Evolutionary conservation across 2,113 vertebrate genomes (phyloP).

Genomic region (Triplophysa siluroides): DNA sequence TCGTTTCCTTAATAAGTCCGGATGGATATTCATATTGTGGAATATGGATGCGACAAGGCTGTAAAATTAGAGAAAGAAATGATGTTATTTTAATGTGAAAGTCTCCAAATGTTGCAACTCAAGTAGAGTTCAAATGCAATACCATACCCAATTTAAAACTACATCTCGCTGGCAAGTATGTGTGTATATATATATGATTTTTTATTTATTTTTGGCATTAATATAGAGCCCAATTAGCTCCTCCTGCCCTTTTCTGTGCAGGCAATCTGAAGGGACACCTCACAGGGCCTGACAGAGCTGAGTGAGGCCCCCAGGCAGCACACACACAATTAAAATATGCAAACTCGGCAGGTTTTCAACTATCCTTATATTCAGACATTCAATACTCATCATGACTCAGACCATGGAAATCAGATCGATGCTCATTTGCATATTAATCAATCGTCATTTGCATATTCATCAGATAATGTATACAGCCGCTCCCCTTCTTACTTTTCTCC

Average conservation of each 20-base stretch:
- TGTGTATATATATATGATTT: slow-evolving; percentile 18
- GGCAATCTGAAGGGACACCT: slow-evolving; percentile 51
- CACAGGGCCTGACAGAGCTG: slow-evolving; percentile 48
- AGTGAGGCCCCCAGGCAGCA: slow-evolving; percentile 45
- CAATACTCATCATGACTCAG: slow-evolving; percentile 3
- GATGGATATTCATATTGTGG: neutral
- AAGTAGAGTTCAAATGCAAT: too few relatives aligned
- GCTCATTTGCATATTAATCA: slow-evolving; percentile 46
- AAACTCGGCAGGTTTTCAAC: slow-evolving; percentile 4
- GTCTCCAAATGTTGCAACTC: neutral
- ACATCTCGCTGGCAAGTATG: slow-evolving; percentile 21
- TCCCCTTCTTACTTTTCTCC: neutral
- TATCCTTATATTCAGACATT: slow-evolving; percentile 27
- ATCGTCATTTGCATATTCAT: slow-evolving; percentile 46
- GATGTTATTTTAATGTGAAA: neutral
- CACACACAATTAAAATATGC: slow-evolving; percentile 49
- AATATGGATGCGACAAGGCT: neutral
- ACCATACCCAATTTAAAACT: too few relatives aligned
- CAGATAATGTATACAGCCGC: neutral
- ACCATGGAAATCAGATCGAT: slow-evolving; percentile 32
- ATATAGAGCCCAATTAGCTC: slow-evolving; percentile 49
- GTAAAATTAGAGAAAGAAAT: neutral
- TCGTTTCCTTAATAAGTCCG: neutral
- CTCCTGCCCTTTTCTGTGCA: slow-evolving; percentile 43
- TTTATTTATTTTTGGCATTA: slow-evolving; percentile 35